Evolutionary conservation across 2,888 invertebrate genomes (phyloP), one percentile per base, ranked within the genome.

Genomic region (Campaea margaritaria): DNA sequence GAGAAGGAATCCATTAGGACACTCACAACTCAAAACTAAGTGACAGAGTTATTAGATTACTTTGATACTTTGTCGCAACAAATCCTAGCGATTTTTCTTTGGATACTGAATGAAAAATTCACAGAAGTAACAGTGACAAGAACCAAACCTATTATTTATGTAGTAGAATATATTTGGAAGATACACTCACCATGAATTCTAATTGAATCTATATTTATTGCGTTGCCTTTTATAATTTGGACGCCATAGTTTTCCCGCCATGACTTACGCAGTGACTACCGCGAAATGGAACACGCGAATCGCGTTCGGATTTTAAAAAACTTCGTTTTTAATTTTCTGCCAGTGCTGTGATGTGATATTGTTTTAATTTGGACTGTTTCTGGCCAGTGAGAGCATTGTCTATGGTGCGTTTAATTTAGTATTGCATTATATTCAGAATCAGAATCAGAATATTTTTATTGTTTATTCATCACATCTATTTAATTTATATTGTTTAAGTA

Each of bases 171-270:
- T 9, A 83, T 85, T 87, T 83, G 82, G 85, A 64, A 67, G 70
- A 66, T 68, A 77, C 62, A 79, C 83, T 75, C 82, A 70, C 65
- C 69, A 60, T 73, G 86, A 84, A 86, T 86, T 75, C 69, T 82
- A 86, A 86, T 82, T 75, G 75, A 74, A 73, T 73, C 67, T 62
- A 73, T 74, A 81, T 76, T 79, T 81, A 81, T 73, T 70, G 74
- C 78, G 69, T 65, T 76, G 68, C 83, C 82, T 79, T 82, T 79
- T 68, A 51, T 45, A 58, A 55, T 65, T 74, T 72, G 68, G 70
- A 64, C 70, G 76, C 73, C 73, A 76, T 73, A 75, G 70, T 75
- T 61, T 75, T 79, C 74, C 78, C 76, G 75, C 76, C 73, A 72
- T 73, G 68, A 69, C 76, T 64, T 65, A 71, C 65, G 54, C 58